Conservation (phyloP, 2,888 invertebrate species). For the Mesodorylaimus sp. region DNA sequence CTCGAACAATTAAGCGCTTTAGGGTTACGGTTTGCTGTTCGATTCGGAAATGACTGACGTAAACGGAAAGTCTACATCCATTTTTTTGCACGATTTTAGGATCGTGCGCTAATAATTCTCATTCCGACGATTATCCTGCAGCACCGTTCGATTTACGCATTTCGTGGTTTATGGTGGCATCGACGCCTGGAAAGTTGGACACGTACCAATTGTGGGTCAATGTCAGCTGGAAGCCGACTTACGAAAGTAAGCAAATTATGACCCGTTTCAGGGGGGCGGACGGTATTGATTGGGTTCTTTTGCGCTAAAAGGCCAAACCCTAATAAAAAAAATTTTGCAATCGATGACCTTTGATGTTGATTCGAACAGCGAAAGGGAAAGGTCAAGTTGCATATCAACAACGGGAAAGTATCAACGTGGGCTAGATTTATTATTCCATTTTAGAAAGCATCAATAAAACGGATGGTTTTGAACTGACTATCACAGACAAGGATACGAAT, state of each 20-base stretch:
- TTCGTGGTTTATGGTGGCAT: not conserved
- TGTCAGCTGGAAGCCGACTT: not conserved
- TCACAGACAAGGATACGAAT: not conserved
- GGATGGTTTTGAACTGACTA: not conserved
- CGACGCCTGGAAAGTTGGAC: not conserved
- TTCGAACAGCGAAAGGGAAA: no score
- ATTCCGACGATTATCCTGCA: no score
- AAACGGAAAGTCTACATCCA: no score
- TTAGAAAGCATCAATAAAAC: not conserved
- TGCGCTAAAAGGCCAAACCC: not conserved
- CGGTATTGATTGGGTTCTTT: no score
- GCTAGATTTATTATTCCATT: not conserved
- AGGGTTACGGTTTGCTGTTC: no score
- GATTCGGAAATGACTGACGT: no score
- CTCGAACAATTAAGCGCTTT: no score
- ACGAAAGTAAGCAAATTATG: not conserved
- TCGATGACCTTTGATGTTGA: no score
- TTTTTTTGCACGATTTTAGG: no score
- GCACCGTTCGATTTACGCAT: not conserved
- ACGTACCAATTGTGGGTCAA: not conserved
- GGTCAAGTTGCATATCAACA: no score
- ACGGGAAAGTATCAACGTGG: not conserved
- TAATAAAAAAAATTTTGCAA: not conserved
- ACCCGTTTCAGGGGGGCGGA: no score
- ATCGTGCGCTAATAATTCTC: no score